Evolutionary conservation across 2,888 invertebrate species (phyloP).

Genomic region (Leptopilina syphax): DNA sequence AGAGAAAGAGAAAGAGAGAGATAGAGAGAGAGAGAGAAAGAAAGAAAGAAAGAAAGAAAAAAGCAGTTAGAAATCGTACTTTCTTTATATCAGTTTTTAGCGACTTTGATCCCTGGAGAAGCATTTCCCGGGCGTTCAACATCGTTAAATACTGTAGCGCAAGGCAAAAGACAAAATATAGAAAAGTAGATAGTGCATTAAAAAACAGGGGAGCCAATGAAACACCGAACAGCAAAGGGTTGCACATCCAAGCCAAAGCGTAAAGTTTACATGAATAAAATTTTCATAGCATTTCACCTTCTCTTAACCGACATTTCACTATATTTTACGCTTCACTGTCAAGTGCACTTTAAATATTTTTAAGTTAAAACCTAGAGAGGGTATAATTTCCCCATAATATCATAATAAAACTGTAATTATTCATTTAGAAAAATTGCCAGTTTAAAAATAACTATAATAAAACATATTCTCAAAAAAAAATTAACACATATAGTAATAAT

Average conservation of each 20-base stretch:
- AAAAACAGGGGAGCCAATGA: slow-evolving; percentile 2
- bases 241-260: not conserved
- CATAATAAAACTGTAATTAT: too few species aligned
- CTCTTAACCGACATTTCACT: not conserved
- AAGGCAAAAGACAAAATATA: not conserved
- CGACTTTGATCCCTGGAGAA: slow-evolving; percentile 1
- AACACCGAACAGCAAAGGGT: not conserved
- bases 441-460: too few species aligned
- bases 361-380: too few species aligned
- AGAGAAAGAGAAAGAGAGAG: too few species aligned
- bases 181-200: slow-evolving; percentile 5
- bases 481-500: too few species aligned
- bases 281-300: slow-evolving; percentile 18
- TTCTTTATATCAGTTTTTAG: not conserved
- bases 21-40: too few species aligned
- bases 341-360: not conserved
- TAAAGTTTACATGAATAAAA: slow-evolving; percentile 4
- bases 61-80: not conserved
- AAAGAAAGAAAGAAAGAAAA: not conserved
- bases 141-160: not conserved
- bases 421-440: too few species aligned
- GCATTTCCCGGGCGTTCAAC: slow-evolving; percentile 5
- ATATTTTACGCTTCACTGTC: not conserved
- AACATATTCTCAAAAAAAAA: too few species aligned
- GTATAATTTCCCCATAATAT: too few species aligned